phyloP scores from a whole-genome alignment of 2,888 invertebrate genomes.

The Notodonta dromedarius region DNA sequence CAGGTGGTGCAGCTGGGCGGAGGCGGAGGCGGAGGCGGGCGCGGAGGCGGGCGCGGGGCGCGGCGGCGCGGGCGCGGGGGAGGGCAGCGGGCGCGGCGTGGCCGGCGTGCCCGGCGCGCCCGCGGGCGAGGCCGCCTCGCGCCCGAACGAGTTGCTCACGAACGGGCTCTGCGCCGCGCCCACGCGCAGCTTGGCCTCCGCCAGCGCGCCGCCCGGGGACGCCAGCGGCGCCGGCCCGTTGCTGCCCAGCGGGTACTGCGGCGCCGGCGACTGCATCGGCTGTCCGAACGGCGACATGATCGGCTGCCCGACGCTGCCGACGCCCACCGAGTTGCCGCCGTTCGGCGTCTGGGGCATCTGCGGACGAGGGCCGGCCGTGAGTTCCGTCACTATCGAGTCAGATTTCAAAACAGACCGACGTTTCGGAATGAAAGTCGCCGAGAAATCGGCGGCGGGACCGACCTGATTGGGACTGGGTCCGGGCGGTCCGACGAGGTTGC shows the following conservation, averaged over 20 bases:
- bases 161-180: slow-evolving; percentile 84
- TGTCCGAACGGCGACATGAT: slow-evolving; percentile 90
- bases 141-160: slow-evolving; percentile 63
- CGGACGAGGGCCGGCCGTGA: background rate
- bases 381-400: background rate
- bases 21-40: slow-evolving; percentile 61
- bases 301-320: slow-evolving; percentile 82
- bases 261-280: slow-evolving; percentile 85
- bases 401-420: too few relatives aligned
- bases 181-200: slow-evolving; percentile 81
- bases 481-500: slow-evolving; percentile 88
- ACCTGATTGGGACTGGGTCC: slow-evolving; percentile 90
- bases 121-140: slow-evolving; percentile 52
- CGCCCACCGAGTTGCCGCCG: slow-evolving; percentile 75
- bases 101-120: slow-evolving; percentile 64
- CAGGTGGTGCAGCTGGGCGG: slow-evolving; percentile 68
- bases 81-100: slow-evolving; percentile 76
- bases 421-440: too few relatives aligned
- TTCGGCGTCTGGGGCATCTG: slow-evolving; percentile 82
- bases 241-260: slow-evolving; percentile 83
- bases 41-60: slow-evolving; percentile 49
- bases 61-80: slow-evolving; percentile 53
- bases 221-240: slow-evolving; percentile 85
- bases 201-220: slow-evolving; percentile 78
- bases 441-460: slow-evolving; percentile 5